Percentiles rank a stretch among this genome's conserved stretches.
Conservation (phyloP, 1,140 invertebrate genomes). For the Harlomillsia oculata region DNA sequence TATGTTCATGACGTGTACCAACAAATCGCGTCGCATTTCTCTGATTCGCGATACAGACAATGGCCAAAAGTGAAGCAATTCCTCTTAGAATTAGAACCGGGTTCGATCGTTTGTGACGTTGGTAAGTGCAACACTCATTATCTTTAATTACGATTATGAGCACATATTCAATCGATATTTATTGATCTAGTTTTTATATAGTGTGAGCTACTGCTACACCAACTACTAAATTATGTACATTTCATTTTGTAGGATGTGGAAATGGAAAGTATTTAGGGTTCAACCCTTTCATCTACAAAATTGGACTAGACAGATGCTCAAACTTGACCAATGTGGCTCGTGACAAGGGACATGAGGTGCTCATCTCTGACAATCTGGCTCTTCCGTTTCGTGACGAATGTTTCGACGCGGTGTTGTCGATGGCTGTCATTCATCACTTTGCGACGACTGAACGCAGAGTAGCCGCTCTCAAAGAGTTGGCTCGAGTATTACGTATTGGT, state of each 20-base stretch:
- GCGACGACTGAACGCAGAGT: slow-evolving; percentile 81
- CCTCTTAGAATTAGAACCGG: slow-evolving; percentile 73
- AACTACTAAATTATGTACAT: not conserved
- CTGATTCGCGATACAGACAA: slow-evolving; percentile 48
- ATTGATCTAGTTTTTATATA: not conserved
- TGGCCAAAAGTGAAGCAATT: slow-evolving; percentile 81
- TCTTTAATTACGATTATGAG: no score
- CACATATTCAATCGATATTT: not conserved
- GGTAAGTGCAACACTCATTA: slow-evolving; percentile 66
- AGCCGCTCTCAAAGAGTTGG: slow-evolving; percentile 73
- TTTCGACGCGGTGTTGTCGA: slow-evolving; percentile 87
- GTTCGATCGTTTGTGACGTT: slow-evolving; percentile 83
- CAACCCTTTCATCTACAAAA: slow-evolving; percentile 71
- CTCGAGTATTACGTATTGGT: slow-evolving; percentile 76
- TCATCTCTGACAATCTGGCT: slow-evolving; percentile 77
- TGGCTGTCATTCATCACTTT: slow-evolving; percentile 90
- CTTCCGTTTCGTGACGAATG: slow-evolving; percentile 83
- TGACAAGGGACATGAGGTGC: slow-evolving; percentile 70
- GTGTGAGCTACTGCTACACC: not conserved
- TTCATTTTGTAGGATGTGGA: slow-evolving; percentile 63
- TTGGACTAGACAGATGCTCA: slow-evolving; percentile 77
- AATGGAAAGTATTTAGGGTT: slow-evolving; percentile 84
- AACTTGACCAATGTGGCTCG: slow-evolving; percentile 65
- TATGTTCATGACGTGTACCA: slow-evolving; percentile 94
- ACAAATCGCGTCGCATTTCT: slow-evolving; percentile 52